Base-by-base conservation (phyloP, 2,797 vertebrate genomes). In the Apogon talboti region DNA sequence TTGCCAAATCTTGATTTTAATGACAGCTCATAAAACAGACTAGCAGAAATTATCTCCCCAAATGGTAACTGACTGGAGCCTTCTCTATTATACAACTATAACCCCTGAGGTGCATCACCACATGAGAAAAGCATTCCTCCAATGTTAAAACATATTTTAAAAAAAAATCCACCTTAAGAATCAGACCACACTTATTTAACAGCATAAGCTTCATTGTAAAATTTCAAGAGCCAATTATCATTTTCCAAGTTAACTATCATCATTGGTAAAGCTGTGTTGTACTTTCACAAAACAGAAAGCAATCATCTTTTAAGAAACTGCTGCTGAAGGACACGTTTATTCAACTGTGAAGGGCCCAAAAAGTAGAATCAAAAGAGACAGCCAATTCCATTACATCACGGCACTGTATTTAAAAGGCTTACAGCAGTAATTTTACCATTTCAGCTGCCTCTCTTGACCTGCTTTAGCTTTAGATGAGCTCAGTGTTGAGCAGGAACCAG, bases 321-420 rank as follows among this genome's bases (percentile, higher is more conserved):
- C 77, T 45, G 45, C 65, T 54, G 58, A 71, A 60, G 40, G 55
- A 65, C 30, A 30, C 30, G 37, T 71, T 71, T 68, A 65, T 80
- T 77, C 67, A 69, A 58, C 65, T 72, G 55, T 54, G 53, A 83
- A 76, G 45, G 57, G 44, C 60, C 70, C 66, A 69, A 33, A 76
- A 75, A 64, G 65, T 54, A 69, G 76, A 88, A 70, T 86, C 56
- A 56, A 76, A 71, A 68, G 77, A 83, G 71, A 77, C 38, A 7
- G 82, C 67, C 83, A 78, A 74, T 90, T 89, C 83, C 79, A 87
- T 92, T 79, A 91, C 90, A 88, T 87, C 86, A 88, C 54, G 56
- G 56, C 74, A 68, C 65, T 11, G 66, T 74, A 82, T 85, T 87
- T 66, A 83, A 87, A 84, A 63, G 70, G 54, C 77, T 73, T 69